Conservation (phyloP, 2,113 vertebrate genomes). For the Triplophysa rosa region DNA sequence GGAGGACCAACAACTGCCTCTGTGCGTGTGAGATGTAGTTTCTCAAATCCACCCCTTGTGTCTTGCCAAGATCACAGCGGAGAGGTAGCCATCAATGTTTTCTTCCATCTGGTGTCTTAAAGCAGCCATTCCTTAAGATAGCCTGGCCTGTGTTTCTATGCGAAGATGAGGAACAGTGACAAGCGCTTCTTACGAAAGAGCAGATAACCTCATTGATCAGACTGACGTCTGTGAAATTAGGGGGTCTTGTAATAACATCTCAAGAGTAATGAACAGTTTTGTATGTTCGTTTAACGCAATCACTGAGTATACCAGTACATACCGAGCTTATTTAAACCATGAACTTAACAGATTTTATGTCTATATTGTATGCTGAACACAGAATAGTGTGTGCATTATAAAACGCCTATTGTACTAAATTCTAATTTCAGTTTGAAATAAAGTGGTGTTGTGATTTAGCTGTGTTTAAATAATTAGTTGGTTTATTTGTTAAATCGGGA, state of each 20-base stretch:
- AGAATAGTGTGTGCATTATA: background rate
- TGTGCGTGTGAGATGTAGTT: constrained; percentile 5
- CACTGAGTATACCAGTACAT: too few relatives aligned
- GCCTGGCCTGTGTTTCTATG: background rate
- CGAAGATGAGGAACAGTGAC: background rate
- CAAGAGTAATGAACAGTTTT: background rate
- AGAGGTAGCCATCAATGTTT: constrained; percentile 12
- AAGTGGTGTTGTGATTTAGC: background rate
- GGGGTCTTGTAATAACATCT: background rate
- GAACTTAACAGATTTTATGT: background rate
- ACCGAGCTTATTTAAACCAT: too few relatives aligned
- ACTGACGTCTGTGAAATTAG: background rate
- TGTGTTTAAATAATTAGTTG: background rate
- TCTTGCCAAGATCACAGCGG: constrained; percentile 30
- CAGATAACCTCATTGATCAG: background rate
- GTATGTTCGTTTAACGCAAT: too few relatives aligned
- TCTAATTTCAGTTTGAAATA: background rate
- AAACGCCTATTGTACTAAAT: too few relatives aligned
- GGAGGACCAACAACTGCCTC: constrained; percentile 25
- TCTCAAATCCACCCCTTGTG: constrained; percentile 22
- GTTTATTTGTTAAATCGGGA: background rate
- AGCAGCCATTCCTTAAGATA: constrained; percentile 20
- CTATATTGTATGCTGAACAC: too few relatives aligned
- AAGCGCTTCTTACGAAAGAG: background rate
- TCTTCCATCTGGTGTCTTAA: constrained; percentile 41